phyloP scores from a whole-genome alignment of 2,888 invertebrate genomes.

The Atethmia centrago region DNA sequence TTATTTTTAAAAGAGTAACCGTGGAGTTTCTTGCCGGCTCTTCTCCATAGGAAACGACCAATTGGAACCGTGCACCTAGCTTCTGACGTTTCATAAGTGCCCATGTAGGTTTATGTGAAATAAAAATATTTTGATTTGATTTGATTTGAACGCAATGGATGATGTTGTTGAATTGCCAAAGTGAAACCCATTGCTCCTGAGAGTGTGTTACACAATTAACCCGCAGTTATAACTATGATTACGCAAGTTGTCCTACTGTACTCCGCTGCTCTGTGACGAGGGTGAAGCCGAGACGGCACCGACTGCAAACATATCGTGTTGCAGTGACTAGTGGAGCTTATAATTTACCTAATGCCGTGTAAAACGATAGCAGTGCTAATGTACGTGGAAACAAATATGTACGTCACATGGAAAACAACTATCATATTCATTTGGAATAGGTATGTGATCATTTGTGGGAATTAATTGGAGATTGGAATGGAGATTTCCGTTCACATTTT shows the following conservation, averaged over 20 bases:
- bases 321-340: constrained; percentile 86
- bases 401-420: constrained; percentile 61
- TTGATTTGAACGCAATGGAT: too few species aligned
- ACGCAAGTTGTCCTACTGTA: constrained; percentile 49
- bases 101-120: too few species aligned
- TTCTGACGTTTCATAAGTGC: too few species aligned
- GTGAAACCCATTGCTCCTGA: too few species aligned
- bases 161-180: too few species aligned
- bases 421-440: constrained; percentile 48
- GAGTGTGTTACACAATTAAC: too few species aligned
- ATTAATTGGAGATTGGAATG: not conserved
- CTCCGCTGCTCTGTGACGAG: constrained; percentile 67
- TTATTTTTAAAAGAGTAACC: too few species aligned
- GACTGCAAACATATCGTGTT: constrained; percentile 87
- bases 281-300: constrained; percentile 78
- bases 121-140: too few species aligned
- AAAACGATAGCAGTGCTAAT: constrained; percentile 87
- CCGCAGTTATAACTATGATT: constrained; percentile 17
- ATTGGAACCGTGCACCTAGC: too few species aligned
- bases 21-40: too few species aligned
- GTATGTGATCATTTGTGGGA: constrained; percentile 27
- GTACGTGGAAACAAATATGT: constrained; percentile 80
- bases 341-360: constrained; percentile 90
- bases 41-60: too few species aligned
- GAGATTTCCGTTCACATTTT: not conserved